Conservation (phyloP, 2,113 vertebrate species). For the Podilymbus podiceps region DNA sequence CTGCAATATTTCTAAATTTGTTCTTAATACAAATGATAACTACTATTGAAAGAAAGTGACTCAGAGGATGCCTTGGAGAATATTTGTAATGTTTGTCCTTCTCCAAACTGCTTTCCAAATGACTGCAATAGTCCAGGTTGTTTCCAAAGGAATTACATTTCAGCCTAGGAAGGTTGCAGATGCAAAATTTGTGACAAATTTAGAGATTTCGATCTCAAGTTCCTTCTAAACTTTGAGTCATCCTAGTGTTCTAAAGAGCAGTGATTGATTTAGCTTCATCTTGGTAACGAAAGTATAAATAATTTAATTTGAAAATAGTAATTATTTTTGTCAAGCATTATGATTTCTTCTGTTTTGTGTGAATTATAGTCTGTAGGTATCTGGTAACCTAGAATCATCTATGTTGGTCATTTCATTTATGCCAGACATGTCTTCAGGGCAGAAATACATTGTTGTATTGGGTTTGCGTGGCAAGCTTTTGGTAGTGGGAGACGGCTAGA, state of each 20-base stretch:
- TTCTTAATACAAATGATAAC: background rate
- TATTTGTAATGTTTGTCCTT: background rate
- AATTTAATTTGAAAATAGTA: constrained; percentile 31
- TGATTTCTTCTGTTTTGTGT: background rate
- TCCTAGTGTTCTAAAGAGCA: background rate
- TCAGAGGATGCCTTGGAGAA: background rate
- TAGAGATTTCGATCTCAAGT: background rate
- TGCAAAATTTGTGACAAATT: background rate
- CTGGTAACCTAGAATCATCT: background rate
- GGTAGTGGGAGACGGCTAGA: background rate
- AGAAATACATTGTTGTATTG: constrained; percentile 6
- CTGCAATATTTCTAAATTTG: background rate
- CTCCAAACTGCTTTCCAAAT: background rate
- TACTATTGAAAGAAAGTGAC: background rate
- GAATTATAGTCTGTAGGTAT: background rate
- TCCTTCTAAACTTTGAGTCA: background rate
- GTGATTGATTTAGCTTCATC: background rate
- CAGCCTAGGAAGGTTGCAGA: background rate
- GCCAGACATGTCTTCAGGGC: constrained; percentile 19
- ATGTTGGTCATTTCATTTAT: constrained; percentile 10
- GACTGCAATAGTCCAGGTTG: background rate
- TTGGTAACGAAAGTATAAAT: constrained; percentile 11
- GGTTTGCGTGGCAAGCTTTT: background rate
- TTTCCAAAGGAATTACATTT: background rate
- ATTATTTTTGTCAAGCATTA: constrained; percentile 34